phyloP scores from a whole-genome alignment of 2,888 invertebrate species.

The Girardia tigrina region DNA sequence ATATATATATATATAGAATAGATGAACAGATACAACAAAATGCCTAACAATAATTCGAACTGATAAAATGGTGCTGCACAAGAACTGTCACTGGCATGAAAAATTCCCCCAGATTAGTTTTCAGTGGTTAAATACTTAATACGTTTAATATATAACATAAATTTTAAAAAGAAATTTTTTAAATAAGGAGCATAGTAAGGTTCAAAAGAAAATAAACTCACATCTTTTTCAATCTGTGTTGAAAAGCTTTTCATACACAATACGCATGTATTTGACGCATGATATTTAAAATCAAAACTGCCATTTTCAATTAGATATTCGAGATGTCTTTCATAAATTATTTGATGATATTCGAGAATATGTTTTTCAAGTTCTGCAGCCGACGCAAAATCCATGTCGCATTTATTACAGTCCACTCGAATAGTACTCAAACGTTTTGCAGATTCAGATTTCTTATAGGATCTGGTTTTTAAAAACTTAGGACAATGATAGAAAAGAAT shows the following conservation, averaged over 20 bases:
- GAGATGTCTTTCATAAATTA: slow-evolving; percentile 1
- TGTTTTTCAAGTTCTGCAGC: background rate
- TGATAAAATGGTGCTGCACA: too few relatives aligned
- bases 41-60: too few relatives aligned
- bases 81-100: too few relatives aligned
- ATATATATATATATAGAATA: too few relatives aligned
- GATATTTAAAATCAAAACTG: background rate
- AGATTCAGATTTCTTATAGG: too few relatives aligned
- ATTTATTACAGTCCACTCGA: background rate
- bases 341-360: slow-evolving; percentile 1
- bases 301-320: background rate
- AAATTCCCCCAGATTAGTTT: too few relatives aligned
- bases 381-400: background rate
- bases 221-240: background rate
- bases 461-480: background rate
- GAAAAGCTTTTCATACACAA: slow-evolving; percentile 12
- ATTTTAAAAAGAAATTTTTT: too few relatives aligned
- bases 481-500: background rate
- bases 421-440: background rate
- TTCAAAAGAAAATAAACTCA: too few relatives aligned
- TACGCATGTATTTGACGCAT: background rate
- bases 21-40: too few relatives aligned
- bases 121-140: too few relatives aligned
- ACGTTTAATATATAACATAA: too few relatives aligned
- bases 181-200: too few relatives aligned